Base-by-base conservation (phyloP, 2,113 vertebrate species). In the Larimichthys polyactis region DNA sequence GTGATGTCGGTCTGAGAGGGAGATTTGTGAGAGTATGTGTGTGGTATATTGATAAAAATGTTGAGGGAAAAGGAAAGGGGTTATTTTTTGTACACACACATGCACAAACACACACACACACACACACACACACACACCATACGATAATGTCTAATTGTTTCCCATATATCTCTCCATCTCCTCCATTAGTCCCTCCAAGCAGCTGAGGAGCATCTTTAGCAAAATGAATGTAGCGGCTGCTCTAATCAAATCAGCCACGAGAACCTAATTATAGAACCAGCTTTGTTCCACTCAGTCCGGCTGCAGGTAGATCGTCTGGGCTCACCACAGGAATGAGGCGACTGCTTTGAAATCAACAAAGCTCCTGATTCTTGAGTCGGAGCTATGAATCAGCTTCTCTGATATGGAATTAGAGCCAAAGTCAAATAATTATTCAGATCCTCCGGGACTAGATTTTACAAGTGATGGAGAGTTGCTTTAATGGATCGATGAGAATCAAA, bases 81-180 rank as follows among this genome's bases (percentile, higher is more conserved):
- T 15, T 44, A 36, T 22, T 49, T 75, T 72, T 40, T 40, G 10
- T 8, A 46, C 48, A 55, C 8, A 58, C 40, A 48, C 43, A 15
- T 40, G 20, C 17, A 52, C 40, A 57, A 2, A 57, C 58, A 36
- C 32, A 40, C 36, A 62, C 57, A 66, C 5, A 54, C 2, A 2
- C n/a, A n/a, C n/a, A 57, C 58, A 36, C 32, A 24, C 29, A 58
- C 20, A 65, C 22, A 77, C 43, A 20, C 49, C 22, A 16, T 14
- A 54, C 2, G 44, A 82, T 81, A 69, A 83, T 76, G 66, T 90
- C 88, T 89, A 79, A 89, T 88, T 86, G 82, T 79, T 85, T 90
- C 83, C 84, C 75, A 76, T 70, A 71, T 89, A 91, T 92, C 92
- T 84, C 83, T 78, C 87, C 74, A 88, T 94, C 90, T 91, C 80